Evolutionary conservation across 2,797 vertebrate genomes (phyloP).

Genomic region (Poecilia picta): DNA sequence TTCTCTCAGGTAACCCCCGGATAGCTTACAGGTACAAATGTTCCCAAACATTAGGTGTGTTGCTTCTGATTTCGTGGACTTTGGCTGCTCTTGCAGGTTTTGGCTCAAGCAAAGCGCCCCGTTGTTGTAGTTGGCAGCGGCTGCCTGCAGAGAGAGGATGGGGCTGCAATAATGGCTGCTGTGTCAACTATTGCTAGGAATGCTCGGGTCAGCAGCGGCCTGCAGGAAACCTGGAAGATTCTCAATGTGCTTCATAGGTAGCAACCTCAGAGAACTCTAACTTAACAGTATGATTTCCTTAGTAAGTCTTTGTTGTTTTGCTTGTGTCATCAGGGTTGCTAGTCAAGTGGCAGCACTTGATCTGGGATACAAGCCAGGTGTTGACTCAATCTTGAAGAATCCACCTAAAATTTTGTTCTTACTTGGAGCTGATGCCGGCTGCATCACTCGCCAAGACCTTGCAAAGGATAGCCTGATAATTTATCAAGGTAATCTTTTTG

Average conservation of each 20-base stretch:
- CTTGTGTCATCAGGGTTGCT: constrained; percentile 80
- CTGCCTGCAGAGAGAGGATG: constrained; percentile 86
- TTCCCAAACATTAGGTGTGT: constrained; percentile 4
- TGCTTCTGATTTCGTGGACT: neutral
- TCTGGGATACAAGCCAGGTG: constrained; percentile 90
- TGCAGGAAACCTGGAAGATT: constrained; percentile 84
- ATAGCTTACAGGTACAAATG: neutral
- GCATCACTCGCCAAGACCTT: constrained; percentile 87
- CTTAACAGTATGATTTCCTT: constrained; percentile 15
- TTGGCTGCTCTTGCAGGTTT: constrained; percentile 70
- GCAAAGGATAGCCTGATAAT: constrained; percentile 87
- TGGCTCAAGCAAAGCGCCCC: constrained; percentile 85
- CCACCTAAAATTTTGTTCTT: constrained; percentile 89
- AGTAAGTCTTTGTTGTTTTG: constrained; percentile 8
- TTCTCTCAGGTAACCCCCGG: constrained; percentile 81
- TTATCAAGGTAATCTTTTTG: constrained; percentile 86
- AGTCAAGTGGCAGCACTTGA: constrained; percentile 93
- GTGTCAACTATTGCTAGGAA: constrained; percentile 86
- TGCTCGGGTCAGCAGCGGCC: constrained; percentile 77
- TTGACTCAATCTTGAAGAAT: constrained; percentile 85
- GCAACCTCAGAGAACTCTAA: constrained; percentile 7
- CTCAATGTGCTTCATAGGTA: constrained; percentile 74
- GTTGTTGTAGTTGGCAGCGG: constrained; percentile 89
- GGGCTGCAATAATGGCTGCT: constrained; percentile 85
- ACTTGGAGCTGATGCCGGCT: constrained; percentile 89